Evolutionary conservation across 2,113 vertebrate species (phyloP).

Genomic region (Pitta sordida): DNA sequence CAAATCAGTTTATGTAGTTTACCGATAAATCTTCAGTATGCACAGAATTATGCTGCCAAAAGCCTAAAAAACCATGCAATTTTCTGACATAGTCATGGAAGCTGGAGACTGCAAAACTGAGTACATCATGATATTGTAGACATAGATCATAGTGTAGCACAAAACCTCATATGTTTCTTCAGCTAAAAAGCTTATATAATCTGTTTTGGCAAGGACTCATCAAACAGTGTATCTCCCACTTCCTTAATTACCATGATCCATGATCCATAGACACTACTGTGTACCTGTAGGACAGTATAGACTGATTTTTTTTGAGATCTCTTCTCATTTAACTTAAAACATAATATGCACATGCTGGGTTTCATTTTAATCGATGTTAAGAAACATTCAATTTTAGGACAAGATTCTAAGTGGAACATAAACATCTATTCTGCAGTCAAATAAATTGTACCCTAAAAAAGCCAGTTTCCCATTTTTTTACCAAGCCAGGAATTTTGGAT

Average conservation of each 20-base stretch:
- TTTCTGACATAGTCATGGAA: fast-evolving
- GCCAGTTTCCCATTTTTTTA: neutral
- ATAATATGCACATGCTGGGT: fast-evolving
- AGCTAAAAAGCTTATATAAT: neutral
- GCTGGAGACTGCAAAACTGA: neutral
- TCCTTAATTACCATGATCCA: neutral
- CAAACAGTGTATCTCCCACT: neutral
- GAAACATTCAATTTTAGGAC: neutral
- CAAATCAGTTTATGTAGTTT: neutral
- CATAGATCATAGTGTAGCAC: neutral
- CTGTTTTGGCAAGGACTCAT: neutral
- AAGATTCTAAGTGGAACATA: neutral
- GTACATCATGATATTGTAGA: neutral
- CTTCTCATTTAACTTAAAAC: neutral
- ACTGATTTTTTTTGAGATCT: neutral
- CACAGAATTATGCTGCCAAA: neutral
- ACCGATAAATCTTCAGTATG: neutral
- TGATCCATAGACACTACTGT: neutral
- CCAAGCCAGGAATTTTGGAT: neutral
- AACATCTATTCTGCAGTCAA: neutral
- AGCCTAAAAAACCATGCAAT: neutral
- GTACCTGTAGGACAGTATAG: neutral
- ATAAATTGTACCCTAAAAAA: neutral
- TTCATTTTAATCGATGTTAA: neutral
- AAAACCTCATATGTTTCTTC: neutral